These are phyloP conservation scores for Pempheris klunzingeri DNA, from an alignment of 2,797 vertebrate species.

Conservation along the genomic window DNA sequence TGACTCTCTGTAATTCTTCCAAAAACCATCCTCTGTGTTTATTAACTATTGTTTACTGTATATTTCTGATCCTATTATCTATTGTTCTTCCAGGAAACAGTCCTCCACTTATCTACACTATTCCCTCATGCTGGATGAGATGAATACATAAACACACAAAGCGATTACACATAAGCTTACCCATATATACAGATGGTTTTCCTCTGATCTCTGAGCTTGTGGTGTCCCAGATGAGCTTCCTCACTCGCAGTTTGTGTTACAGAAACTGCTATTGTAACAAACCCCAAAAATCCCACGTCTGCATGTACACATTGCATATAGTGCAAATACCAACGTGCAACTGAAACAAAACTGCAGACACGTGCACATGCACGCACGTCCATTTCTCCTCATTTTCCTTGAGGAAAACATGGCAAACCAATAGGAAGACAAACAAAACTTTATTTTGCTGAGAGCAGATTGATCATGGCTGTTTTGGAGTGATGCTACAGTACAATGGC, in stretches of 20 bases:
- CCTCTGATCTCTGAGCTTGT: slow-evolving; percentile 69
- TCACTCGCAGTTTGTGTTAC: slow-evolving; percentile 60
- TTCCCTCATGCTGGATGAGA: slow-evolving; percentile 58
- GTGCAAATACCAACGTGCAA: slow-evolving; percentile 15
- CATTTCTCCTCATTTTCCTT: slow-evolving; percentile 42
- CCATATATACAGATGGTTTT: slow-evolving; percentile 76
- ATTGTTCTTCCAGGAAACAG: slow-evolving; percentile 71
- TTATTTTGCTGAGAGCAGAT: slow-evolving; percentile 28
- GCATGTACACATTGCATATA: slow-evolving; percentile 26
- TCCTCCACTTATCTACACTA: slow-evolving; percentile 44
- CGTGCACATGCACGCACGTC: slow-evolving; percentile 2
- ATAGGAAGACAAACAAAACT: slow-evolving; percentile 18
- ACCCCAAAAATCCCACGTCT: slow-evolving; percentile 36
- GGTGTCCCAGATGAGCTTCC: slow-evolving; percentile 60
- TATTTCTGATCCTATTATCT: slow-evolving; percentile 67
- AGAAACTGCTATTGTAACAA: slow-evolving; percentile 52
- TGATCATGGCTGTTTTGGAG: slow-evolving; percentile 38
- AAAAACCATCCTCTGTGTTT: slow-evolving; percentile 44
- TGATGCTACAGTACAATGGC: slow-evolving; percentile 25
- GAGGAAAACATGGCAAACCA: slow-evolving; percentile 45
- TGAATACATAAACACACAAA: slow-evolving; percentile 73
- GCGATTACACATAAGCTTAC: slow-evolving; percentile 72
- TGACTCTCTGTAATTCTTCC: slow-evolving; percentile 56
- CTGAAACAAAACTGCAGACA: slow-evolving; percentile 27
- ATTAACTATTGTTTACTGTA: slow-evolving; percentile 72